Base-by-base conservation (phyloP, 2,113 vertebrate species). In the Meriones unguiculatus region DNA sequence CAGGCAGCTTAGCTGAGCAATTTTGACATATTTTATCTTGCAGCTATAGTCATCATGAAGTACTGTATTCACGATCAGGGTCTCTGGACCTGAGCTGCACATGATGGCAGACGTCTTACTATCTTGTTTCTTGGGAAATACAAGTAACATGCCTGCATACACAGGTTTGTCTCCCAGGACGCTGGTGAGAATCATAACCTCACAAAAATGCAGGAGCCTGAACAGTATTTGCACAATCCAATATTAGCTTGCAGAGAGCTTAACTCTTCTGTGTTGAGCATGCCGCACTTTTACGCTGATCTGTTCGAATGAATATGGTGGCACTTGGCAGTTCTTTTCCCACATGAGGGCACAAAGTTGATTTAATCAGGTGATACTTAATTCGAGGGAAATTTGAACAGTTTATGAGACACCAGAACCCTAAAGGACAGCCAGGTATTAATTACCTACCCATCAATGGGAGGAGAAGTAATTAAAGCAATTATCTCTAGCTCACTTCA, bases 401-500 rank as follows among this genome's bases (percentile, higher is more conserved):
- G 41, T 80, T 96, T 90, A 52, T 65, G 84, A 93, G 41, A 91
- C n/a, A 35, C 20, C 50, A 85, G 70, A 90, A 95, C 95, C 94
- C 81, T 52, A 65, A 91, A 88, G 1, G 38, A 15, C 13, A 81
- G 24, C 32, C 10, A 75, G 70, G 15, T 75, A 72, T 92, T 89
- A 82, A 89, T 82, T 86, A 82, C 18, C 88, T 10, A 69, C 67
- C 57, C 67, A 86, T 90, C 62, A 20, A 18, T 87, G 69, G 22
- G 35, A 82, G 24, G 11, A 25, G 28, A 82, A 24, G 50, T 46
- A 92, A 93, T 91, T 93, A 81, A 69, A 50, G 73, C 32, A 57
- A 64, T 10, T 76, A 22, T 81, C 91, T 57, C 30, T 41, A 46
- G 64, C 52, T 89, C 20, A 9, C 57, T 84, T 76, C 91, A 73